Evolutionary conservation across 1,140 invertebrate genomes (phyloP).

Genomic region (Arctopsyche grandis): DNA sequence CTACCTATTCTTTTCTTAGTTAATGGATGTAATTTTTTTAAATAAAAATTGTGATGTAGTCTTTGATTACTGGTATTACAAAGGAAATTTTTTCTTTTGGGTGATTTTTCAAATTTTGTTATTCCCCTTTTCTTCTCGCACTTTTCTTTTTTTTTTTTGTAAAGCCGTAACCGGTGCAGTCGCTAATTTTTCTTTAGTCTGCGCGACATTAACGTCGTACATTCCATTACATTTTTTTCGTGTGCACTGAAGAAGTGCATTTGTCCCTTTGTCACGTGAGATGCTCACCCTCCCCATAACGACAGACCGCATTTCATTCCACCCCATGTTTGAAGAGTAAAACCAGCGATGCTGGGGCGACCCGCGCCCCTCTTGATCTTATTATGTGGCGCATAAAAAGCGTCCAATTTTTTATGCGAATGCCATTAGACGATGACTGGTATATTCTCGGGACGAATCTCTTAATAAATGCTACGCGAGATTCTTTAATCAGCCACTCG

Average conservation of each 20-base stretch:
- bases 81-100: conserved; percentile 5
- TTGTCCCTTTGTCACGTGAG: conserved; percentile 28
- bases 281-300: conserved; percentile 2
- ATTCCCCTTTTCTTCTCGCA: too few relatives aligned
- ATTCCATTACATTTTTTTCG: conserved; percentile 18
- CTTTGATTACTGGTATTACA: not conserved
- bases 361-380: conserved; percentile 39
- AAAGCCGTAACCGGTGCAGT: not conserved
- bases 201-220: conserved; percentile 10
- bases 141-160: not conserved
- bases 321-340: conserved; percentile 47
- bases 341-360: conserved; percentile 21
- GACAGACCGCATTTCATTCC: conserved; percentile 42
- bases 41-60: not conserved
- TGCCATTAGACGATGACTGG: conserved; percentile 51
- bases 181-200: conserved; percentile 34
- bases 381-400: conserved; percentile 43
- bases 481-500: conserved; percentile 16
- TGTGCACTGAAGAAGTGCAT: conserved; percentile 33
- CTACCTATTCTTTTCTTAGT: not conserved
- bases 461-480: conserved; percentile 31
- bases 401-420: conserved; percentile 45
- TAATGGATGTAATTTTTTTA: not conserved
- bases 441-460: conserved; percentile 40
- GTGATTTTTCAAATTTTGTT: not conserved